Conservation (phyloP, 2,888 invertebrate genomes). For the Acleris cristana region DNA sequence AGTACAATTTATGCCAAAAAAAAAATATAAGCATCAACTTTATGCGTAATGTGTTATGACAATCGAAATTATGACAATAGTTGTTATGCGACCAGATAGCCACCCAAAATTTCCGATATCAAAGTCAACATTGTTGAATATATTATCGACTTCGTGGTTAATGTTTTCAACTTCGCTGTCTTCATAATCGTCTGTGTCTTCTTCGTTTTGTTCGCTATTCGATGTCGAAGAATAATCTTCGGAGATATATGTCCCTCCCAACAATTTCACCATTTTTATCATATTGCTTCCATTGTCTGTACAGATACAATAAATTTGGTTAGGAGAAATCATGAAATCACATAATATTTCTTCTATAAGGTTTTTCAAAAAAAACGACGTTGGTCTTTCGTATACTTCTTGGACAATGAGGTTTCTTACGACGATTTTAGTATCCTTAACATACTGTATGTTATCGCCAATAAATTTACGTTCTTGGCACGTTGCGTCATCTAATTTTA, state of each 20-base stretch:
- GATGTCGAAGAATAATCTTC: neutral
- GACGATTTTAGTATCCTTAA: neutral
- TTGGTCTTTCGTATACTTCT: constrained; percentile 11
- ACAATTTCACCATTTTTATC: constrained; percentile 4
- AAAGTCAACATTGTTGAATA: too few relatives aligned
- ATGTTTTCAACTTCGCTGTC: too few relatives aligned
- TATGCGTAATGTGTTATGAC: too few relatives aligned
- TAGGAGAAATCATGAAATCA: neutral
- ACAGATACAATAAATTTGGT: constrained; percentile 3
- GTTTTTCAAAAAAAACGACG: constrained; percentile 5
- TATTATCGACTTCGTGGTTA: too few relatives aligned
- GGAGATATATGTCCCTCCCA: neutral
- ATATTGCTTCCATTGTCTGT: constrained; percentile 6
- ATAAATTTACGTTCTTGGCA: constrained; percentile 5
- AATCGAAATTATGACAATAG: too few relatives aligned
- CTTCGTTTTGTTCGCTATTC: neutral
- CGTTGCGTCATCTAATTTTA: constrained; percentile 13
- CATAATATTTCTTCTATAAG: neutral
- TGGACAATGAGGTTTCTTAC: constrained; percentile 8
- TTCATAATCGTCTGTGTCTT: neutral
- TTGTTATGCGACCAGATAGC: too few relatives aligned
- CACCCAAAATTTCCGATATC: too few relatives aligned
- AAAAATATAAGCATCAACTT: too few relatives aligned
- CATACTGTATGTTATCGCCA: constrained; percentile 11
- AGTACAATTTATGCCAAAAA: too few relatives aligned